These are phyloP conservation scores for Stomatorhinus ivindoensis DNA, from an alignment of 2,113 vertebrate species.

Conservation along the genomic window DNA sequence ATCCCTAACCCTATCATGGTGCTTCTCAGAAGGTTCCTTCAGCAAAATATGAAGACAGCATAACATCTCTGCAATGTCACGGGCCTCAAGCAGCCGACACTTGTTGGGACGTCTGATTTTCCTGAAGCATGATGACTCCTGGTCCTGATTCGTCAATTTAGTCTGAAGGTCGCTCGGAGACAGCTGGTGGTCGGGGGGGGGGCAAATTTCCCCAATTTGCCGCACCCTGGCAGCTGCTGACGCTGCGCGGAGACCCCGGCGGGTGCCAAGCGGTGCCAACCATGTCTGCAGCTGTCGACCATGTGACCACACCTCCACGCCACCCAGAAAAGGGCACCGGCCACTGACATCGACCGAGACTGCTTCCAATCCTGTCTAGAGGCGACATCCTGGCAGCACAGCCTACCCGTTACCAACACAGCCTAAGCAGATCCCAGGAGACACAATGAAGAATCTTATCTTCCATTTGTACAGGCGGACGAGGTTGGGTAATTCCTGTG, in stretches of 20 bases:
- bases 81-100: background rate
- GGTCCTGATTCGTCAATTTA: background rate
- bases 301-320: background rate
- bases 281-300: background rate
- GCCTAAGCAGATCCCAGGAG: background rate
- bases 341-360: background rate
- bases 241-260: background rate
- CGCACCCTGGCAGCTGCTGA: background rate
- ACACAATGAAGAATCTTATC: background rate
- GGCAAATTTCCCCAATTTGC: background rate
- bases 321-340: background rate
- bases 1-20: background rate
- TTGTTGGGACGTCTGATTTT: background rate
- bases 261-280: background rate
- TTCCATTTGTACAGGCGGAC: background rate
- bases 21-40: background rate
- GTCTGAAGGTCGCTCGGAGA: background rate
- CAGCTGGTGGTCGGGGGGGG: background rate
- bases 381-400: background rate
- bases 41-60: background rate
- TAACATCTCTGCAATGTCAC: background rate
- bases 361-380: background rate
- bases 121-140: background rate
- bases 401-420: background rate
- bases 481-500: background rate